Conservation (phyloP, 2,888 invertebrate genomes). For the Neoaliturus tenellus region DNA sequence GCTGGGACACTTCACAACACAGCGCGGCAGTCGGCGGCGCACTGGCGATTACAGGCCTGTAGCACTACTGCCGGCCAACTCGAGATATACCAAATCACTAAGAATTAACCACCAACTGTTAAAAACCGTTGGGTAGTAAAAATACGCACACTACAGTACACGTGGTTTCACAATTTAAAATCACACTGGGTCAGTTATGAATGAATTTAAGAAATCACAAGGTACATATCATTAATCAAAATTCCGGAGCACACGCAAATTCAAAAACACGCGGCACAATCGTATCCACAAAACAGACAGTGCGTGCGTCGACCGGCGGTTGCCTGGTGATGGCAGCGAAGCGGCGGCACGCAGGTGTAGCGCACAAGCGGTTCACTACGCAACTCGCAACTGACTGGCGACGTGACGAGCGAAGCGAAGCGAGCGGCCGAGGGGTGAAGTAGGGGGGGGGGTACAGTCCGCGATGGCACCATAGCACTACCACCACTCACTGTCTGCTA, state of each 20-base stretch:
- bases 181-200: too few relatives aligned
- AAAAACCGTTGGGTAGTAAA: too few relatives aligned
- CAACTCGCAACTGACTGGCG: neutral
- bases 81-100: neutral
- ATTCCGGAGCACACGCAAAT: too few relatives aligned
- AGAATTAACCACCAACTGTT: too few relatives aligned
- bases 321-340: neutral
- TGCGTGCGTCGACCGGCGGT: neutral
- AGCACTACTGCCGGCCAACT: neutral
- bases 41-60: slow-evolving; percentile 10
- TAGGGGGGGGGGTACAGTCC: neutral
- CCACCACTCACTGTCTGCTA: neutral
- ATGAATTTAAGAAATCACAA: too few relatives aligned
- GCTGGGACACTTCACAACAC: neutral
- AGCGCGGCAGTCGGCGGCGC: neutral
- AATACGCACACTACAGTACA: too few relatives aligned
- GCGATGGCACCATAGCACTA: neutral
- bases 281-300: neutral
- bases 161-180: too few relatives aligned
- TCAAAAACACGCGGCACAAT: too few relatives aligned
- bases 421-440: neutral
- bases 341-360: too few relatives aligned
- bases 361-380: too few relatives aligned
- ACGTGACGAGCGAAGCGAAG: slow-evolving; percentile 15
- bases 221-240: too few relatives aligned